These are phyloP conservation scores for Cetoscarus ocellatus DNA, from an alignment of 2,797 vertebrate genomes.

Conservation along the genomic window DNA sequence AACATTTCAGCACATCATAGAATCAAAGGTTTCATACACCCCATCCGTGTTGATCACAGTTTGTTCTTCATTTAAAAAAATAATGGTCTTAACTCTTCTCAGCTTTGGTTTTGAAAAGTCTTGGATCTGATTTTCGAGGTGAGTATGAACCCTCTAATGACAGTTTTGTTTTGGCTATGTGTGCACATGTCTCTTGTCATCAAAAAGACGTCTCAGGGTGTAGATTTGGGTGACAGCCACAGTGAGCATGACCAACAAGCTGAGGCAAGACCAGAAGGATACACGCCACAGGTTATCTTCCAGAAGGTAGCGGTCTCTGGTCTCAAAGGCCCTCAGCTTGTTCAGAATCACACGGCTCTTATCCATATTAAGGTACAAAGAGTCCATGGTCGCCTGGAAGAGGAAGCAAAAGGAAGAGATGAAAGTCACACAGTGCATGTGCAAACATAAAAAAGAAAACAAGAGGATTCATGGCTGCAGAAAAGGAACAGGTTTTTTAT, in stretches of 20 bases:
- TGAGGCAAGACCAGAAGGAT: constrained; percentile 91
- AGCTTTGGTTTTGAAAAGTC: too few species aligned
- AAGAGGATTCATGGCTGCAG: background rate
- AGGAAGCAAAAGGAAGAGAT: background rate
- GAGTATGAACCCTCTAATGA: background rate
- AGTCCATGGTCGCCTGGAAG: constrained; percentile 85
- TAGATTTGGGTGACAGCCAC: constrained; percentile 88
- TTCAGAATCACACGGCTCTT: constrained; percentile 86
- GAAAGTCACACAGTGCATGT: background rate
- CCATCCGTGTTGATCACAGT: too few species aligned
- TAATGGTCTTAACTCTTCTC: too few species aligned
- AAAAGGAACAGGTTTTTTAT: background rate
- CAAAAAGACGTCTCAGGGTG: constrained; percentile 87
- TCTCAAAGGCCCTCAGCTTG: constrained; percentile 85
- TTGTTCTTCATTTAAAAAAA: too few species aligned
- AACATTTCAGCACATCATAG: too few species aligned
- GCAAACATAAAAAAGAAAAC: background rate
- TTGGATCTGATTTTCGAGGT: too few species aligned
- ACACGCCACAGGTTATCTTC: constrained; percentile 91
- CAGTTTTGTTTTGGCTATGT: constrained; percentile 68
- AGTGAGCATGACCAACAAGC: constrained; percentile 83
- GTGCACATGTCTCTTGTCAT: constrained; percentile 73
- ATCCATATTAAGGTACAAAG: constrained; percentile 83
- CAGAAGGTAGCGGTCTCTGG: constrained; percentile 89
- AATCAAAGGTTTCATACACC: too few species aligned